These are phyloP conservation scores for Hedychridium roseum DNA, from an alignment of 2,888 invertebrate genomes.

Conservation along the genomic window DNA sequence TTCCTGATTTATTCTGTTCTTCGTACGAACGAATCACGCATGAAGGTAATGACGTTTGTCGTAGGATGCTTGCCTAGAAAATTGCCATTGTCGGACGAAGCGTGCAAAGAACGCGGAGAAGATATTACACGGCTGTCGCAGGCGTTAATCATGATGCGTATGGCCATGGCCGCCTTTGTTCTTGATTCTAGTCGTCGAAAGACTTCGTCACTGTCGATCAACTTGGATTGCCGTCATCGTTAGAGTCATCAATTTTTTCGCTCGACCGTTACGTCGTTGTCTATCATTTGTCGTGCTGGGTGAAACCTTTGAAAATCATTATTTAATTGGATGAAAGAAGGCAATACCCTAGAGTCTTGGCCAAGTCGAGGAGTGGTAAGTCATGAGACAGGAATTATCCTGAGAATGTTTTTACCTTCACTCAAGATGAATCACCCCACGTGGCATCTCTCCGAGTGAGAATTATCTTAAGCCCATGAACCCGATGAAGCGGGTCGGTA, in stretches of 20 bases:
- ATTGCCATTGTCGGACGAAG: too few species aligned
- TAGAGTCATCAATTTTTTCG: slow-evolving; percentile 6
- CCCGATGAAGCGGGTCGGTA: too few species aligned
- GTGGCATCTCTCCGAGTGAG: slow-evolving; percentile 14
- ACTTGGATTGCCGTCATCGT: neutral
- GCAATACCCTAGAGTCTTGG: slow-evolving; percentile 15
- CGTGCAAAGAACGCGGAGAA: neutral
- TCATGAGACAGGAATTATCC: too few species aligned
- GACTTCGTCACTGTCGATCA: too few species aligned
- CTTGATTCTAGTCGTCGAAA: neutral
- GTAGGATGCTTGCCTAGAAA: too few species aligned
- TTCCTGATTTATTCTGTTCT: slow-evolving; percentile 11
- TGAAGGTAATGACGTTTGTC: slow-evolving; percentile 12
- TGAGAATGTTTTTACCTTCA: slow-evolving; percentile 31
- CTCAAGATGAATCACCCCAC: slow-evolving; percentile 21
- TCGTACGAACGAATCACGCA: neutral
- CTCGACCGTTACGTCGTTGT: slow-evolving; percentile 4
- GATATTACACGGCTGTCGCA: slow-evolving; percentile 9
- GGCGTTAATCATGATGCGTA: slow-evolving; percentile 9
- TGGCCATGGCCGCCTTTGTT: slow-evolving; percentile 23
- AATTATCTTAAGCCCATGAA: too few species aligned
- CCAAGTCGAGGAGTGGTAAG: too few species aligned
- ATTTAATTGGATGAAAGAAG: neutral
- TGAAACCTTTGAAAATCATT: neutral
- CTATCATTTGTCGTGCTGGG: slow-evolving; percentile 1